Conservation (phyloP, 2,113 vertebrate species). For the Megaceryle torquata region DNA sequence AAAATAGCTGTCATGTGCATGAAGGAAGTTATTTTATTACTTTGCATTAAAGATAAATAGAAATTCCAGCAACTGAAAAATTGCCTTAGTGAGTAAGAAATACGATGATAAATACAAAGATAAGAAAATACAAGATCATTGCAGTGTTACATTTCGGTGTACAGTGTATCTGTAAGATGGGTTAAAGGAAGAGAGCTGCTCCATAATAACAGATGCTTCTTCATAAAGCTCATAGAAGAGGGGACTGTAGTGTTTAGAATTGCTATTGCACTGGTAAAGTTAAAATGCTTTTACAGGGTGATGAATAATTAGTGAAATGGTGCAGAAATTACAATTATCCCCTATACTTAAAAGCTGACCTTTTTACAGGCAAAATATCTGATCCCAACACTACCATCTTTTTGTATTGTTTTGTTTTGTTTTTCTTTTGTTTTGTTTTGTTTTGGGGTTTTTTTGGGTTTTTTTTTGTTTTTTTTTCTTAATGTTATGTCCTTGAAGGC, state of each 20-base stretch:
- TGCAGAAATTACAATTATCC: background rate
- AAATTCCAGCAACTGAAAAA: background rate
- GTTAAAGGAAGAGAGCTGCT: background rate
- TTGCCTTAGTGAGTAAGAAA: background rate
- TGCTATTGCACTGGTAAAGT: background rate
- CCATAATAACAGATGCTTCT: background rate
- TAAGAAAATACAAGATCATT: background rate
- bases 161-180: background rate
- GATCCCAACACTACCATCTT: accelerated
- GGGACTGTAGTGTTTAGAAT: background rate
- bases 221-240: background rate
- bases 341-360: background rate
- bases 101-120: background rate
- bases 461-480: background rate
- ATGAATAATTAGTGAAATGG: background rate
- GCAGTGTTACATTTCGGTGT: background rate
- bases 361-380: background rate
- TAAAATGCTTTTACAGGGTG: background rate
- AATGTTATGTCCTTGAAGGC: background rate
- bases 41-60: background rate
- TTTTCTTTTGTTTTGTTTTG: no score
- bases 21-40: slow-evolving; percentile 16
- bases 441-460: background rate
- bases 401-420: accelerated
- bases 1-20: background rate